Evolutionary conservation across 2,888 invertebrate genomes (phyloP), one percentile per base, ranked within the genome.

Genomic region (Busseola fusca): DNA sequence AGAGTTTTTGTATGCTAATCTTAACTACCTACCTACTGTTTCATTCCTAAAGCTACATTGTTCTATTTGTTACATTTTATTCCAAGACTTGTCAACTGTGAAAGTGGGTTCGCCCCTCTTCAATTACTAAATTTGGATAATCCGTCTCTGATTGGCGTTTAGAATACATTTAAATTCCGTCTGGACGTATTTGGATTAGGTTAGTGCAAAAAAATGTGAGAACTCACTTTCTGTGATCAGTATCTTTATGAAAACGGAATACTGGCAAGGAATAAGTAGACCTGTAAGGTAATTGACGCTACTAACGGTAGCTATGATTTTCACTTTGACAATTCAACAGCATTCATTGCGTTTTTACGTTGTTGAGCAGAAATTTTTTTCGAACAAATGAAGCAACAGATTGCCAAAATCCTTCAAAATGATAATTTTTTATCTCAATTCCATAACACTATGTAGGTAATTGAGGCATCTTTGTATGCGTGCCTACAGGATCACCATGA

Each of bases 31-130:
- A 59, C 14, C 50, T 72, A 50, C 21, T 18, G 10, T 21, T n/a
- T 57, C 16, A 12, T 18, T 52, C 30, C 50, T 7, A 64, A 54
- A 65, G 30, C n/a, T 12, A 67, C 6, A 54, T 34, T 34, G 34
- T 27, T 59, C 34, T n/a, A 52, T 21, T 37, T 59, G 65, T 54
- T 66, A 67, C 30, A 80, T 81, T 82, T 81, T 50, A 81, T 68
- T 72, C 45, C 40, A 69, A 56, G 64, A 37, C 27, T 65, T 66
- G 60, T 65, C 56, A 65, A 77, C 82, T 80, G 82, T 83, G 83
- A 84, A 83, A 83, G 74, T 83, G 84, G 80, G 66, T 80, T 73
- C 30, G 54, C 30, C 76, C 84, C 65, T 71, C 70, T 73, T 83
- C 81, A 81, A 83, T 83, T 69, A 77, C 71, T 71, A 72, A 66